Conservation (phyloP, 2,888 invertebrate genomes). For the Tenthredo amoena region DNA sequence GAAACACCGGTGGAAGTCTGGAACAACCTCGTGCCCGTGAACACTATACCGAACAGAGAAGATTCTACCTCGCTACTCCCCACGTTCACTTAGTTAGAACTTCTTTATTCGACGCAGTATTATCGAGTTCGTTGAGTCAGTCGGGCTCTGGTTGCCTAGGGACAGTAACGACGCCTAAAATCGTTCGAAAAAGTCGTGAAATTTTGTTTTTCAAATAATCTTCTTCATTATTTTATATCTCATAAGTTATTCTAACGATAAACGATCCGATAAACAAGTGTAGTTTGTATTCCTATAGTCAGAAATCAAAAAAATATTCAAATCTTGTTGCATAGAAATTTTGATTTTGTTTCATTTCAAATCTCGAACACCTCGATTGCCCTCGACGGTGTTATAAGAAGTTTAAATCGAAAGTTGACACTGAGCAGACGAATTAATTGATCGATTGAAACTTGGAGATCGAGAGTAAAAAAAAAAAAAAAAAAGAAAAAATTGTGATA, state of each 20-base stretch:
- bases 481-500: not conserved
- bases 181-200: not conserved
- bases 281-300: not conserved
- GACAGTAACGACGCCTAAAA: slow-evolving; percentile 10
- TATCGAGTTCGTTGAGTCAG: slow-evolving; percentile 48
- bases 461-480: not conserved
- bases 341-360: not conserved
- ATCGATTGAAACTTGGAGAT: not conserved
- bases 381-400: not conserved
- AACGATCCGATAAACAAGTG: not conserved
- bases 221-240: not conserved
- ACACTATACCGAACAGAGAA: slow-evolving; percentile 35
- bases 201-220: not conserved
- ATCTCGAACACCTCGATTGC: not conserved
- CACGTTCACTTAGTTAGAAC: slow-evolving; percentile 41
- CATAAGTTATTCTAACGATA: not conserved
- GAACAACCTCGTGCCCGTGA: slow-evolving; percentile 46
- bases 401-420: not conserved
- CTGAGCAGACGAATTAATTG: too few species aligned
- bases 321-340: not conserved
- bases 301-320: not conserved
- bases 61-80: slow-evolving; percentile 31
- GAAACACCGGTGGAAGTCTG: slow-evolving; percentile 40
- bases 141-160: slow-evolving; percentile 42
- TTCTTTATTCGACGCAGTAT: slow-evolving; percentile 49